Evolutionary conservation across 2,113 vertebrate genomes (phyloP).

Genomic region (Hydropotes inermis): DNA sequence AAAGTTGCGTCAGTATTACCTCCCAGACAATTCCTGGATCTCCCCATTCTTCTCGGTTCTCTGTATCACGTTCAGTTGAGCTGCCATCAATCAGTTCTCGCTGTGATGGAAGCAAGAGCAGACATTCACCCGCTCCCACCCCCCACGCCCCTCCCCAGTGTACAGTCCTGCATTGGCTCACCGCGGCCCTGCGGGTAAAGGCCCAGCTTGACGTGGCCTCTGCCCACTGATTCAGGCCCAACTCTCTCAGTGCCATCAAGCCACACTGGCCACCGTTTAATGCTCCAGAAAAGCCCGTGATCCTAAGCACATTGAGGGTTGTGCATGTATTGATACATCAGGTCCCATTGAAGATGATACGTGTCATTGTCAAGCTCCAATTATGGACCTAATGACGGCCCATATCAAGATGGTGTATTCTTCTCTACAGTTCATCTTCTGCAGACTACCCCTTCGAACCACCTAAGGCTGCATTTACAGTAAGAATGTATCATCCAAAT

Average conservation of each 20-base stretch:
- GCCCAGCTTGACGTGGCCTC: not conserved
- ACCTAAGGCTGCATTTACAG: slow-evolving; percentile 87
- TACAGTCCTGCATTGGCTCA: too few species aligned
- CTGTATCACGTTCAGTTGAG: not conserved
- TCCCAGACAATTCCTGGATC: not conserved
- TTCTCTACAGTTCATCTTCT: not conserved
- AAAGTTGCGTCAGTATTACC: not conserved
- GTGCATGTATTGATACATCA: not conserved
- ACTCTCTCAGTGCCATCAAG: not conserved
- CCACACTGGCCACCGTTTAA: rapidly evolving
- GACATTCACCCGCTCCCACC: too few species aligned
- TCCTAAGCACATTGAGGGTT: rapidly evolving
- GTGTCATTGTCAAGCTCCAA: not conserved
- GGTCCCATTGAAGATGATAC: not conserved
- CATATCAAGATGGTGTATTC: not conserved
- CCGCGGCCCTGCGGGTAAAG: not conserved
- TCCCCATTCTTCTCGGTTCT: not conserved
- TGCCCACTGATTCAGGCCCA: too few species aligned
- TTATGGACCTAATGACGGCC: not conserved
- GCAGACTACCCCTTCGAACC: not conserved
- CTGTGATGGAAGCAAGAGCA: not conserved
- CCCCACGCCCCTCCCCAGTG: rapidly evolving
- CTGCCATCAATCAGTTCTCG: not conserved
- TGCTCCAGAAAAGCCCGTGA: not conserved
- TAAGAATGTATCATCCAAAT: slow-evolving; percentile 94